Base-by-base conservation (phyloP, 1,140 invertebrate species). In the Camponotus vicinus region DNA sequence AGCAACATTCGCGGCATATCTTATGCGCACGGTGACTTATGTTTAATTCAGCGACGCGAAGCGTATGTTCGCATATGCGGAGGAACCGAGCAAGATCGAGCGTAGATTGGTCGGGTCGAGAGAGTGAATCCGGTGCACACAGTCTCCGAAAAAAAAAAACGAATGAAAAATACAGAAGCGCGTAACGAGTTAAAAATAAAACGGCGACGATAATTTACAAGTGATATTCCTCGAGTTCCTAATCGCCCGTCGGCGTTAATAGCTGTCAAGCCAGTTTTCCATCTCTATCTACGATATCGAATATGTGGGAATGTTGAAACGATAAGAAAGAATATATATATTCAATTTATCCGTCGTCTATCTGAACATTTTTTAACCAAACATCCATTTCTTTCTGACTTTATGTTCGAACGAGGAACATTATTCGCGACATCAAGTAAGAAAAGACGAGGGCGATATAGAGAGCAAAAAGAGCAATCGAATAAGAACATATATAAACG, bases 41-140 rank as follows among this genome's bases (percentile, higher is more conserved):
- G 92, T 92, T 91, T 93, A 93, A 93, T 92, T 93, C 92, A 93
- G 91, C 87, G 91, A 86, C 85, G 90, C 87, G 86, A 70, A 86
- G 86, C 89, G 89, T 87, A 86, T 27, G 86, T 59, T 89, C 86
- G 89, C 88, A 89, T 89, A 91, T 82, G 80, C 77, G 86, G 80
- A 87, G 76, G 89, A 89, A 59, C 80, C 86, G 45, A 80, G 76
- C 63, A 83, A 92, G 91, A 91, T 92, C 88, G 87, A 91, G 79
- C 89, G 59, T 77, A 91, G 90, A 91, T 92, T 91, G 78, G 85
- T 84, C 71, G 76, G 67, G 70, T 89, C 82, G 85, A 83, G 71
- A 66, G 86, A 86, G 73, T 66, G 73, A 84, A 76, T 71, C 71
- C 82, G 69, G 78, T 75, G 82, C 73, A 18, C 49, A 15, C 49